phyloP scores from a whole-genome alignment of 2,888 invertebrate species.

The Lacanobia wlatinum region DNA sequence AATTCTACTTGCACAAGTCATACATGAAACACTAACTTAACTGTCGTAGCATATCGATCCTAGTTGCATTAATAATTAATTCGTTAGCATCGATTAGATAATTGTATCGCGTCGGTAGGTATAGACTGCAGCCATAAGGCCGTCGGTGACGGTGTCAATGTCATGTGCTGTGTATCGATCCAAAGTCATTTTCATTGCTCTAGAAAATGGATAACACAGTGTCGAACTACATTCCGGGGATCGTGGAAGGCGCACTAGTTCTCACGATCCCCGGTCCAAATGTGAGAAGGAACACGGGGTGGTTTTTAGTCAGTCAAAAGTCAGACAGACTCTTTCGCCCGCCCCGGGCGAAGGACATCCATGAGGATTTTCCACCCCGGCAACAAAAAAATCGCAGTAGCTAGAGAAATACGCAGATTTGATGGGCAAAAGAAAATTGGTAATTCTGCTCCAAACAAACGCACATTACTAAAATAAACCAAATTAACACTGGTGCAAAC shows the following conservation, averaged over 20 bases:
- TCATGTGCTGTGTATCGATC: conserved; percentile 29
- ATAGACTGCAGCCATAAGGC: conserved; percentile 7
- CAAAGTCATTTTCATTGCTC: conserved; percentile 10
- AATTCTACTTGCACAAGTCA: no score
- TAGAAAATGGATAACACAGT: conserved; percentile 5
- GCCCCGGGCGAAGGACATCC: no score
- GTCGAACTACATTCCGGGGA: neutral
- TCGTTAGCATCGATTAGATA: conserved; percentile 23
- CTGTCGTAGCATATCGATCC: neutral
- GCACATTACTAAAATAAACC: no score
- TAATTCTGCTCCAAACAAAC: neutral
- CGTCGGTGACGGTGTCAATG: conserved; percentile 40
- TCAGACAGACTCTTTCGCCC: no score
- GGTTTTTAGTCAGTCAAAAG: no score
- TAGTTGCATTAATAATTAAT: conserved; percentile 14
- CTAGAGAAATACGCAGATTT: neutral
- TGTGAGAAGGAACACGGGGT: no score
- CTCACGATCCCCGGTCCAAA: no score
- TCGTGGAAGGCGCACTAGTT: no score
- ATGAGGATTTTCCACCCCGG: no score
- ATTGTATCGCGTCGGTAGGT: conserved; percentile 14
- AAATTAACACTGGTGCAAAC: no score
- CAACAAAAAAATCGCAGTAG: no score
- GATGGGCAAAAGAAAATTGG: neutral
- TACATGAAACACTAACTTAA: neutral